phyloP scores from a whole-genome alignment of 2,797 vertebrate genomes.

The Yasuhikotakia modesta region DNA sequence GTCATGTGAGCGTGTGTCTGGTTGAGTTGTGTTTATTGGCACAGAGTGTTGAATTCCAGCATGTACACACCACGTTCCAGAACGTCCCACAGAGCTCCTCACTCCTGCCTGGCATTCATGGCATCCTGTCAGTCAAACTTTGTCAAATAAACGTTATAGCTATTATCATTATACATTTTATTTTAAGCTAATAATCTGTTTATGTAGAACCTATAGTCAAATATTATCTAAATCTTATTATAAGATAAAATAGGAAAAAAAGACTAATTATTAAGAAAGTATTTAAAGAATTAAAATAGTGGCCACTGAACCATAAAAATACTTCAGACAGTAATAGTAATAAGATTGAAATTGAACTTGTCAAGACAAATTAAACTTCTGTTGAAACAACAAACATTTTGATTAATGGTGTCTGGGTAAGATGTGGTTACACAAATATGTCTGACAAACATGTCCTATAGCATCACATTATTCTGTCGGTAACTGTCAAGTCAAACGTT shows the following conservation, averaged over 20 bases:
- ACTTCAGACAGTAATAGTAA: no score
- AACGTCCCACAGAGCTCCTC: conserved; percentile 38
- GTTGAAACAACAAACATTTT: neutral
- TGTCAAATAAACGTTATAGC: neutral
- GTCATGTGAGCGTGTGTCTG: conserved; percentile 10
- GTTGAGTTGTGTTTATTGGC: neutral
- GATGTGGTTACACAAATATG: conserved; percentile 1
- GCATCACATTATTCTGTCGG: conserved; percentile 24
- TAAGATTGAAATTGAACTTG: no score
- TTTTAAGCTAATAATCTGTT: no score
- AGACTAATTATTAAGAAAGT: neutral
- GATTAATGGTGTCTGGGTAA: neutral
- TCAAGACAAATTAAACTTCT: neutral
- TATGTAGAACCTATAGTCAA: neutral
- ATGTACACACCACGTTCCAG: conserved; percentile 28
- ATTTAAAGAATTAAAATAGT: no score
- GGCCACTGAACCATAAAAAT: no score
- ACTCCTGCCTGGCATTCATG: conserved; percentile 16
- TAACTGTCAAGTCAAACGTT: neutral
- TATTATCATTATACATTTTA: neutral
- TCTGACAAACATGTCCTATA: neutral
- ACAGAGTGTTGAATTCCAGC: conserved; percentile 34
- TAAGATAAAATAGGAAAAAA: neutral
- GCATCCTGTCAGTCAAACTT: conserved; percentile 17
- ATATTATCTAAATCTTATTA: neutral